Evolutionary conservation across 2,113 vertebrate genomes (phyloP).

Genomic region (Ptyas mucosa): DNA sequence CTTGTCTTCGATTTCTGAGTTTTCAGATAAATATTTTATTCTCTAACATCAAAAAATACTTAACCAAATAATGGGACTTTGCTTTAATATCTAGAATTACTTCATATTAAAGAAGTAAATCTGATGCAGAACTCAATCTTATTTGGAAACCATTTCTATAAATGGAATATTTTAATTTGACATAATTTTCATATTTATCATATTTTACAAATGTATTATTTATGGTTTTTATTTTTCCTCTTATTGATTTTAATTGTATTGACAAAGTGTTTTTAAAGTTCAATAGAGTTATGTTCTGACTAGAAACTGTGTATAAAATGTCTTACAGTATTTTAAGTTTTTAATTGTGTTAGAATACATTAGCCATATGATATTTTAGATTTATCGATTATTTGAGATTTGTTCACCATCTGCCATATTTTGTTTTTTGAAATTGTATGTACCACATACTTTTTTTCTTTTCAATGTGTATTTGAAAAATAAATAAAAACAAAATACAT

Average conservation of each 20-base stretch:
- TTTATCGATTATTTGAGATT: neutral
- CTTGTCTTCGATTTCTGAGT: neutral
- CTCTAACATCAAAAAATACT: neutral
- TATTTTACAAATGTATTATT: neutral
- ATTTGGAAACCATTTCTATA: neutral
- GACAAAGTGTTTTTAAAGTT: neutral
- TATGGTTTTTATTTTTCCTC: neutral
- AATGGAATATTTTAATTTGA: neutral
- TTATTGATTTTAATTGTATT: neutral
- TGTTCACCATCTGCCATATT: neutral
- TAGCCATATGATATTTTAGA: neutral
- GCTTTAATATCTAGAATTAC: neutral
- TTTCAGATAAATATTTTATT: neutral
- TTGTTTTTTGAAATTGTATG: neutral
- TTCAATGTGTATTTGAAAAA: neutral
- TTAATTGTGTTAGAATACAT: neutral
- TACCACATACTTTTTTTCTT: neutral
- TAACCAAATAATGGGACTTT: neutral
- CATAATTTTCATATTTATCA: neutral
- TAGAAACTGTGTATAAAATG: neutral
- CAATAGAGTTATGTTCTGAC: neutral
- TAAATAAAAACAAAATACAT: neutral
- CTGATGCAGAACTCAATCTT: neutral
- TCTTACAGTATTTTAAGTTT: neutral
- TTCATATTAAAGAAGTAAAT: neutral